A percentile compares a stretch with the other conserved stretches of the same genome.
These are phyloP conservation scores for Pseudachorutes palmiensis DNA, from an alignment of 1,140 invertebrate species.

Conservation along the genomic window DNA sequence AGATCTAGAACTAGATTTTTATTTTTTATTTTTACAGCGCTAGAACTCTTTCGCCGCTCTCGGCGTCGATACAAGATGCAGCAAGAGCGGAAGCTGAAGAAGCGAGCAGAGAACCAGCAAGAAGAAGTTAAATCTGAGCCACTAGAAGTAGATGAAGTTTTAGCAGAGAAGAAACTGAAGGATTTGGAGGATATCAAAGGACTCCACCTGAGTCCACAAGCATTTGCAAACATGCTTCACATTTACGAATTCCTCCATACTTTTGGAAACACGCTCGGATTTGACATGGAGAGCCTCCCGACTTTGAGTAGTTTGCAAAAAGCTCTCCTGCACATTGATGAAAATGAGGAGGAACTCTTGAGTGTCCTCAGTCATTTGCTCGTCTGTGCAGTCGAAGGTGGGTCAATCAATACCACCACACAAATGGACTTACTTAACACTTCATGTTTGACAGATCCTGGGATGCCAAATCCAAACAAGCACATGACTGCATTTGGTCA, in stretches of 20 bases:
- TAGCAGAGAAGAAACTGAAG: conserved; percentile 56
- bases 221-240: conserved; percentile 85
- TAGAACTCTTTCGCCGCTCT: conserved; percentile 25
- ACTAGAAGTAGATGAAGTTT: conserved; percentile 18
- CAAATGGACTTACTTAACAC: background rate
- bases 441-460: conserved; percentile 57
- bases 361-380: conserved; percentile 81
- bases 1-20: no score
- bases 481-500: conserved; percentile 82
- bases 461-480: conserved; percentile 67
- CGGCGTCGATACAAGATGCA: conserved; percentile 28
- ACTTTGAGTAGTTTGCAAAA: conserved; percentile 75
- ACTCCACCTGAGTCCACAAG: conserved; percentile 70
- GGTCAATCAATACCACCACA: background rate
- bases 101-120: conserved; percentile 16
- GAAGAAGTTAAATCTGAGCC: conserved; percentile 18
- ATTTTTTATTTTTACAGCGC: conserved; percentile 11
- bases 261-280: conserved; percentile 86
- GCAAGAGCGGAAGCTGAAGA: conserved; percentile 25
- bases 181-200: conserved; percentile 68
- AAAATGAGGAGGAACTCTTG: conserved; percentile 76
- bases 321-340: conserved; percentile 71
- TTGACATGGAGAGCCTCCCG: conserved; percentile 80
- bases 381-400: conserved; percentile 72
- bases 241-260: conserved; percentile 92